Evolutionary conservation across 2,888 invertebrate genomes (phyloP).

Genomic region (Athetis lepigone): DNA sequence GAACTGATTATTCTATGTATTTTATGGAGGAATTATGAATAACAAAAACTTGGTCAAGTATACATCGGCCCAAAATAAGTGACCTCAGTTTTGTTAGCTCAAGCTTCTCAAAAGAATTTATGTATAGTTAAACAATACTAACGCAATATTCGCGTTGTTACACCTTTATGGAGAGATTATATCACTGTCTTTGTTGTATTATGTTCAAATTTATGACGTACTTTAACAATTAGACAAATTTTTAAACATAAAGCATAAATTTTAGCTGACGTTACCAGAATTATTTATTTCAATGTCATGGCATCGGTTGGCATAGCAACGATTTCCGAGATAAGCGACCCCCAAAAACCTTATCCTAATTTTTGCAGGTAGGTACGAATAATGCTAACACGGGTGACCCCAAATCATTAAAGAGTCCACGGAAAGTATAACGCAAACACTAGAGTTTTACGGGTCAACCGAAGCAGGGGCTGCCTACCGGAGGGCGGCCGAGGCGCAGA

Average conservation of each 20-base stretch:
- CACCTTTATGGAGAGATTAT: constrained; percentile 43
- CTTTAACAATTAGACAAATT: constrained; percentile 12
- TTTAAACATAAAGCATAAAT: background rate
- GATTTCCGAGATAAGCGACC: constrained; percentile 1
- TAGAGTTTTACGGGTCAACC: constrained; percentile 86
- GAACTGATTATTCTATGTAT: constrained; percentile 54
- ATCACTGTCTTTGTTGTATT: constrained; percentile 46
- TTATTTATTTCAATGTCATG: constrained; percentile 1
- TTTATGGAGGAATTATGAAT: constrained; percentile 62
- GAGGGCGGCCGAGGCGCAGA: constrained; percentile 75
- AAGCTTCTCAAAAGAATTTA: constrained; percentile 59
- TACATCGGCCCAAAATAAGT: constrained; percentile 66
- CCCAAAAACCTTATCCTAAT: constrained; percentile 21
- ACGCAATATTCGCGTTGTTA: constrained; percentile 47
- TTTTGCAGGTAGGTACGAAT: constrained; percentile 46
- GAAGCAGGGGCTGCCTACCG: constrained; percentile 77
- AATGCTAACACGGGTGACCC: constrained; percentile 69
- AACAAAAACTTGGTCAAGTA: constrained; percentile 69
- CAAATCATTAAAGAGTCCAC: constrained; percentile 79
- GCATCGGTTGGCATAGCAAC: background rate
- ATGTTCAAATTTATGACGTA: constrained; percentile 23
- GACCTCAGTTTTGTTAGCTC: constrained; percentile 63
- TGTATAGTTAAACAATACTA: constrained; percentile 62
- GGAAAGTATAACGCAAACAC: constrained; percentile 83
- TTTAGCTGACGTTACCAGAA: background rate